A percentile compares a stretch with the other conserved stretches of the same genome.
Evolutionary conservation across 2,888 invertebrate genomes (phyloP).

Genomic region (Chaetoderma sp.): DNA sequence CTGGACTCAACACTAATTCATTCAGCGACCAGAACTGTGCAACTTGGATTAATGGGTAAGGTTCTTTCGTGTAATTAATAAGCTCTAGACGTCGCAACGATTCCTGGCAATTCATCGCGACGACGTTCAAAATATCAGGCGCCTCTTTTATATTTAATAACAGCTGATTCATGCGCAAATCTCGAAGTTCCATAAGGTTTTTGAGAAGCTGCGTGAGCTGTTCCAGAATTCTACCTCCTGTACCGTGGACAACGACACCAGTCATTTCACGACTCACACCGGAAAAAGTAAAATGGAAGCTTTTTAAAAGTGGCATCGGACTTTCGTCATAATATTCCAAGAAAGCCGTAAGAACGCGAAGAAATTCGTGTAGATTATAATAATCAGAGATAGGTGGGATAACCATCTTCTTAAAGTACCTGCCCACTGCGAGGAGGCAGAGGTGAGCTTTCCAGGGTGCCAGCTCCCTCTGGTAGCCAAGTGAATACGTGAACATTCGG

Average conservation of each 20-base stretch:
- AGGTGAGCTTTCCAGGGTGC: slow-evolving; percentile 81
- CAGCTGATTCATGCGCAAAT: slow-evolving; percentile 80
- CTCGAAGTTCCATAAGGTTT: slow-evolving; percentile 76
- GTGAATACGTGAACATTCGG: slow-evolving; percentile 82
- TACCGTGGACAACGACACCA: slow-evolving; percentile 77
- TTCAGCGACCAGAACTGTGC: slow-evolving; percentile 82
- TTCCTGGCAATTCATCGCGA: slow-evolving; percentile 75
- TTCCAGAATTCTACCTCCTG: slow-evolving; percentile 75
- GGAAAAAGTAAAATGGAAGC: slow-evolving; percentile 78
- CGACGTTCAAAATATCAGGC: slow-evolving; percentile 79
- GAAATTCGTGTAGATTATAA: slow-evolving; percentile 86
- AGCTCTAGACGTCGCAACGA: slow-evolving; percentile 77
- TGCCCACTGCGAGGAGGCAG: slow-evolving; percentile 79
- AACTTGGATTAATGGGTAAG: slow-evolving; percentile 80
- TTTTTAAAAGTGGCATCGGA: slow-evolving; percentile 54
- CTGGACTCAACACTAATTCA: slow-evolving; percentile 72
- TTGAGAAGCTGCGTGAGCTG: slow-evolving; percentile 74
- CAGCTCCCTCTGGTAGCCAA: slow-evolving; percentile 83
- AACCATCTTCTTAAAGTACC: slow-evolving; percentile 76
- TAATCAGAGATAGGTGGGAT: slow-evolving; percentile 83
- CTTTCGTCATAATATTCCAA: slow-evolving; percentile 72
- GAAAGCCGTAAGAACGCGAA: slow-evolving; percentile 84
- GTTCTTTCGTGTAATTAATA: slow-evolving; percentile 80
- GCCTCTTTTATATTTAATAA: slow-evolving; percentile 79
- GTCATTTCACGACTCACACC: slow-evolving; percentile 67